Conservation (phyloP, 2,888 invertebrate genomes). For the Coremacera marginata region DNA sequence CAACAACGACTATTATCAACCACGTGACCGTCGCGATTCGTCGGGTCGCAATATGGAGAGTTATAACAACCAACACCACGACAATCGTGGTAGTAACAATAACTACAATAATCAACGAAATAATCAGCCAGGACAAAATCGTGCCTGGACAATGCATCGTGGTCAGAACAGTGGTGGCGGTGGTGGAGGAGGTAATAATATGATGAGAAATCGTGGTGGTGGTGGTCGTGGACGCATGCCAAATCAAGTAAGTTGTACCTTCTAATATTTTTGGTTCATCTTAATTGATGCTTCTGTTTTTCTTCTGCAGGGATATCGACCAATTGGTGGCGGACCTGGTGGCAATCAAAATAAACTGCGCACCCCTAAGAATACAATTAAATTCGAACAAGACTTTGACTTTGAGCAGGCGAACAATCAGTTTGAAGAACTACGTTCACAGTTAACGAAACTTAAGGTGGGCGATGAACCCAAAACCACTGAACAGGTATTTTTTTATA, state of each 20-base stretch:
- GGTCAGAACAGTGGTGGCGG: conserved; percentile 45
- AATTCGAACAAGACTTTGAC: conserved; percentile 97
- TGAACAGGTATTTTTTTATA: conserved; percentile 69
- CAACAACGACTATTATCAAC: conserved; percentile 58
- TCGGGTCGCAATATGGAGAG: conserved; percentile 63
- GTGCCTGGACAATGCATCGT: conserved; percentile 67
- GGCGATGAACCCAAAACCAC: conserved; percentile 70
- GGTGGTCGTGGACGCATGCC: conserved; percentile 66
- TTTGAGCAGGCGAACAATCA: conserved; percentile 98
- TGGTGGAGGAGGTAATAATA: conserved; percentile 46
- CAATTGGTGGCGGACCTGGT: conserved; percentile 66
- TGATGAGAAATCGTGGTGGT: conserved; percentile 64
- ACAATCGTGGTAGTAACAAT: conserved; percentile 47
- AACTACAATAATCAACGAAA: conserved; percentile 64
- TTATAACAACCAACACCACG: conserved; percentile 61
- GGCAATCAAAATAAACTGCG: conserved; percentile 70
- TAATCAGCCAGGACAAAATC: conserved; percentile 60
- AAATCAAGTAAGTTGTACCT: conserved; percentile 22
- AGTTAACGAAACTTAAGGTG: conserved; percentile 87
- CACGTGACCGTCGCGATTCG: conserved; percentile 67
- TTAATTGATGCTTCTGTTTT: conserved; percentile 46
- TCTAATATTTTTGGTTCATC: background rate
- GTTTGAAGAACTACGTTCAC: conserved; percentile 91
- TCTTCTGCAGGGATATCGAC: conserved; percentile 64
- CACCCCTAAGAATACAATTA: conserved; percentile 78